phyloP scores from a whole-genome alignment of 2,888 invertebrate species.

The Chouioia cunea region DNA sequence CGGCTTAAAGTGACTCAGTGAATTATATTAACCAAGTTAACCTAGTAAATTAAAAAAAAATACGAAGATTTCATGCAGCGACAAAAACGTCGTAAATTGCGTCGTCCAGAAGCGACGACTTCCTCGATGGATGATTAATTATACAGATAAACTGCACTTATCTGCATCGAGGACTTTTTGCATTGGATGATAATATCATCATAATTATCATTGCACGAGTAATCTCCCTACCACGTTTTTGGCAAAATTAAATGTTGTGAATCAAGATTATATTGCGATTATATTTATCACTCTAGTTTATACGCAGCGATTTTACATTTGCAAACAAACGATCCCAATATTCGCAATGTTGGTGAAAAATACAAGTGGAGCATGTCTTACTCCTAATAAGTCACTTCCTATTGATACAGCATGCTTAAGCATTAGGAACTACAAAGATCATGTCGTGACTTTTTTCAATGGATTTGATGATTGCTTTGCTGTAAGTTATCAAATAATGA shows the following conservation, averaged over 20 bases:
- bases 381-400: conserved; percentile 53
- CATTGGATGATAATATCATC: conserved; percentile 5
- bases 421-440: conserved; percentile 55
- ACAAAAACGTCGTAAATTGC: not conserved
- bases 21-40: not conserved
- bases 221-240: not conserved
- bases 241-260: not conserved
- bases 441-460: conserved; percentile 53
- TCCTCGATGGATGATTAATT: not conserved
- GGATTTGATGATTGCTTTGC: conserved; percentile 56
- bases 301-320: not conserved
- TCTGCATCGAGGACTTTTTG: not conserved
- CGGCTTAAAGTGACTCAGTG: too few relatives aligned
- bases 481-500: conserved; percentile 51
- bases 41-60: not conserved
- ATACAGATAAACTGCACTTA: not conserved
- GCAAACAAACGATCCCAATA: not conserved
- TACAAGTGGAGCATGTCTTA: conserved; percentile 49
- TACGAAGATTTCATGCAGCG: too few relatives aligned
- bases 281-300: not conserved
- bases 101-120: not conserved
- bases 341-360: conserved; percentile 30
- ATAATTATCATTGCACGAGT: conserved; percentile 4
- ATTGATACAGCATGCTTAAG: conserved; percentile 64
- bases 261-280: not conserved